Evolutionary conservation across 2,113 vertebrate species (phyloP), one percentile per base, ranked within the genome.

Genomic region (Apteryx owenii): DNA sequence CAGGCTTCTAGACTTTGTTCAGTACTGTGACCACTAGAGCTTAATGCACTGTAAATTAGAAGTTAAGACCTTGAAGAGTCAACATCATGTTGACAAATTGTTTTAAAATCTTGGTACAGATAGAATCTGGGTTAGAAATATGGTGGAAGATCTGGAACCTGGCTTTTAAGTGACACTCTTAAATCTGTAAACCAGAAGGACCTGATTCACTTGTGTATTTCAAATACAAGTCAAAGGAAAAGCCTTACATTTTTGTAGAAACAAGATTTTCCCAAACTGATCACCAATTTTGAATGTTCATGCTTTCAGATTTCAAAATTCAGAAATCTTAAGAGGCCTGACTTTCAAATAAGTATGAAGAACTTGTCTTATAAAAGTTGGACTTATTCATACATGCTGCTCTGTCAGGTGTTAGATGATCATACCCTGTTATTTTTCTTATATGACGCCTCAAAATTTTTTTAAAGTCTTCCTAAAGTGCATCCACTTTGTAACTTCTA

Each of bases 191-290:
- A 18, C 26, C 44, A 33, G 50, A 65, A 46, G 18, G 38, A 28
- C 10, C 3, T 26, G 1, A 12, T 36, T 22, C 53, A 36, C 0
- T 0, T 1, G 10, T 2, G 2, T 4, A 2, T 12, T 40, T 38
- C 17, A 2, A 0, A 31, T 0, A 40, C 6, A 36, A 58, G 66
- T 5, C n/a, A 25, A 50, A 78, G 64, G 71, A 31, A 62, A 54
- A 73, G 28, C 20, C 77, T 71, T 29, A 23, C 8, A 2, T 23
- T n/a, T 65, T 7, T 28, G 20, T 9, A 76, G 29, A 8, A 23
- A 19, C 16, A n/a, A 42, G 54, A 29, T 26, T 46, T 51, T 33
- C 58, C 51, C 29, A 65, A 50, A 72, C 53, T 0, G 5, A 20
- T 26, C 25, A 7, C 21, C 21, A 44, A 66, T 40, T 50, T 7